Percentiles rank a stretch among this genome's conserved stretches.
Evolutionary conservation across 2,113 vertebrate genomes (phyloP).

Genomic region (Barbus barbus): DNA sequence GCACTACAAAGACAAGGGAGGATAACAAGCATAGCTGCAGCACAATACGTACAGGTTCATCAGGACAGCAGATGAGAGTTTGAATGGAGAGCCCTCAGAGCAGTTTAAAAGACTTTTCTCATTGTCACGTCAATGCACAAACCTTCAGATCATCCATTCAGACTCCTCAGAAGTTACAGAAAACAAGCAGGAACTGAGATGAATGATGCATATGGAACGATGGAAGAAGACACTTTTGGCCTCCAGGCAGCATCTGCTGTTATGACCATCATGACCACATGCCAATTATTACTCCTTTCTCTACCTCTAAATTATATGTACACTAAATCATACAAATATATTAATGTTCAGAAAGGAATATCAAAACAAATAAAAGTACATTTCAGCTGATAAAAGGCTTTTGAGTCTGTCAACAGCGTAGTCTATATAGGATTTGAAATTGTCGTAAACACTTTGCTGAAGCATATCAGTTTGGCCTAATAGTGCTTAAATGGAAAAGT

Average conservation of each 20-base stretch:
- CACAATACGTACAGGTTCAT: background rate
- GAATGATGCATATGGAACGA: background rate
- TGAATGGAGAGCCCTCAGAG: background rate
- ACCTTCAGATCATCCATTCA: background rate
- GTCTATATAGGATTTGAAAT: background rate
- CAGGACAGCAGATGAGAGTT: background rate
- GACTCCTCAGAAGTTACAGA: background rate
- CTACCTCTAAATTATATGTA: background rate
- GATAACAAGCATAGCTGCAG: background rate
- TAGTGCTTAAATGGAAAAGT: background rate
- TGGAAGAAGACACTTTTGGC: background rate
- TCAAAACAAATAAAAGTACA: background rate
- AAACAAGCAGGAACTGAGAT: background rate
- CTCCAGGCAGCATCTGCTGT: background rate
- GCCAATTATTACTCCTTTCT: background rate
- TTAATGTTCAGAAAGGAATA: background rate
- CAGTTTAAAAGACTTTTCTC: too few relatives aligned
- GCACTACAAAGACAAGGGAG: background rate
- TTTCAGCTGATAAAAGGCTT: background rate
- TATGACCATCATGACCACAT: background rate
- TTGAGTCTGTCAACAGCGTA: background rate
- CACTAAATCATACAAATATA: background rate
- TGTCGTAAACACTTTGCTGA: background rate
- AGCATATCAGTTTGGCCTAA: background rate
- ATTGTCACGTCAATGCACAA: background rate